These are phyloP conservation scores for Marisa cornuarietis DNA, from an alignment of 1,140 invertebrate genomes.

Conservation along the genomic window DNA sequence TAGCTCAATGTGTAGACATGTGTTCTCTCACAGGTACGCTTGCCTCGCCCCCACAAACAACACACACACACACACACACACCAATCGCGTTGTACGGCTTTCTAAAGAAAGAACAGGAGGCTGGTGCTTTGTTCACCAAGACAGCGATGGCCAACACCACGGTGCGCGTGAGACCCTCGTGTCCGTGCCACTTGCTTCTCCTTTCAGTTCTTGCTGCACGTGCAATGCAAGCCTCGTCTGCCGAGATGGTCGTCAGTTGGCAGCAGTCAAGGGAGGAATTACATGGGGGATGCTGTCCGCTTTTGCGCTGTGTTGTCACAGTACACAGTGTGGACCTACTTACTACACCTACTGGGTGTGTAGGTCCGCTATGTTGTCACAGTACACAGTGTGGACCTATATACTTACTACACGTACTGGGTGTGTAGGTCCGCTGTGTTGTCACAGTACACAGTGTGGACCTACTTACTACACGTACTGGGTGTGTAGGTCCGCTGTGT, in stretches of 20 bases:
- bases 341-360: too few relatives aligned
- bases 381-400: too few relatives aligned
- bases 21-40: not conserved
- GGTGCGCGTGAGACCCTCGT: not conserved
- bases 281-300: not conserved
- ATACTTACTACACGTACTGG: too few relatives aligned
- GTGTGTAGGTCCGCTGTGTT: too few relatives aligned
- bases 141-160: not conserved
- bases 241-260: not conserved
- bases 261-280: not conserved
- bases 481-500: too few relatives aligned
- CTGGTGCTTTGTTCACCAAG: not conserved
- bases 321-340: too few relatives aligned
- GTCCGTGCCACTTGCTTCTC: not conserved
- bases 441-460: too few relatives aligned
- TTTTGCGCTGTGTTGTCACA: not conserved
- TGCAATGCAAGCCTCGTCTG: not conserved
- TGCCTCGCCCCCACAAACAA: not conserved
- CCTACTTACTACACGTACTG: too few relatives aligned
- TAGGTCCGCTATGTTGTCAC: too few relatives aligned
- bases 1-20: not conserved
- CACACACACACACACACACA: slow-evolving; percentile 1
- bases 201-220: not conserved
- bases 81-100: too few relatives aligned
- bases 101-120: too few relatives aligned